phyloP scores from a whole-genome alignment of 2,888 invertebrate species.

The Catocala sponsa region DNA sequence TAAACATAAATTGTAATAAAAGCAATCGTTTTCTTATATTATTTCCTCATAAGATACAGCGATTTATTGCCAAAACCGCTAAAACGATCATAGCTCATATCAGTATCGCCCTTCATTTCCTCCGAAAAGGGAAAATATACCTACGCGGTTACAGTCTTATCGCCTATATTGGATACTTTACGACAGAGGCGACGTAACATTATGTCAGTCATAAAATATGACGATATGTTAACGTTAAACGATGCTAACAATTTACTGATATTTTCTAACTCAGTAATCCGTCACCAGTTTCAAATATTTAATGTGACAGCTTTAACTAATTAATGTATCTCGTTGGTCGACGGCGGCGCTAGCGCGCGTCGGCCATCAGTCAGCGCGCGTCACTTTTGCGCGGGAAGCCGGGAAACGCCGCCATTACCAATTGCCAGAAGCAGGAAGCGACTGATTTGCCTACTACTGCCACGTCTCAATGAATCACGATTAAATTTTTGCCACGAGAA shows the following conservation, averaged over 20 bases:
- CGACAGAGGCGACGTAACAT: not conserved
- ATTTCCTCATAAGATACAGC: not conserved
- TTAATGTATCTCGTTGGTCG: conserved; percentile 38
- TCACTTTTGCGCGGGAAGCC: conserved; percentile 77
- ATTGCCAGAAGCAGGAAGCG: conserved; percentile 80
- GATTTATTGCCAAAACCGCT: conserved; percentile 1
- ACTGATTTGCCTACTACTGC: conserved; percentile 67
- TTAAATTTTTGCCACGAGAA: conserved; percentile 63
- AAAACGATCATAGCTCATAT: conserved; percentile 6
- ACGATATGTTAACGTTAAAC: conserved; percentile 10
- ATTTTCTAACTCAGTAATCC: conserved; percentile 6
- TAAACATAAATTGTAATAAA: too few relatives aligned
- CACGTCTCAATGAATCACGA: conserved; percentile 62
- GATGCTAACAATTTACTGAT: conserved; percentile 1
- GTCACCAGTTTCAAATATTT: conserved; percentile 33
- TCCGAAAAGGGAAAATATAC: conserved; percentile 11
- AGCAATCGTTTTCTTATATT: not conserved
- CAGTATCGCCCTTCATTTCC: not conserved
- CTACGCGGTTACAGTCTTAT: conserved; percentile 4
- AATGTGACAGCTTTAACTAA: conserved; percentile 45
- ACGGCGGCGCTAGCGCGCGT: conserved; percentile 16
- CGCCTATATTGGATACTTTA: not conserved
- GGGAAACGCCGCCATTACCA: conserved; percentile 74
- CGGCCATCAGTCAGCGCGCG: conserved; percentile 54
- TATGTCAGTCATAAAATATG: not conserved